phyloP scores from a whole-genome alignment of 2,888 invertebrate genomes.

The Saturnia japonica region DNA sequence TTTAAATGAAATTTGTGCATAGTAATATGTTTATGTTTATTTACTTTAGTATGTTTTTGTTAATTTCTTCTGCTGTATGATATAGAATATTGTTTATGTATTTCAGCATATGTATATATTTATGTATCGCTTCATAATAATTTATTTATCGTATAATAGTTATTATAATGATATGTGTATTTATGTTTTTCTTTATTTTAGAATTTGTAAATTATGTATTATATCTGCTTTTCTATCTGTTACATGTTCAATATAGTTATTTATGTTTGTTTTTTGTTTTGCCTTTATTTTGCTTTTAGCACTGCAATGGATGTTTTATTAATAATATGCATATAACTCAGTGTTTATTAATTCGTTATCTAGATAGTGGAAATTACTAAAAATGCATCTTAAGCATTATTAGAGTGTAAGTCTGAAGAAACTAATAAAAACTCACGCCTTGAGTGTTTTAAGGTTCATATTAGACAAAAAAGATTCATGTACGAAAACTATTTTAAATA shows the following conservation, averaged over 20 bases:
- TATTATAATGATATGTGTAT: background rate
- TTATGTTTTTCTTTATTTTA: slow-evolving; percentile 10
- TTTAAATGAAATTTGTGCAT: background rate
- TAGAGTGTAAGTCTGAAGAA: background rate
- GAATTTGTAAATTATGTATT: slow-evolving; percentile 22
- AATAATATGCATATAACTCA: background rate
- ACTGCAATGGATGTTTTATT: slow-evolving; percentile 9
- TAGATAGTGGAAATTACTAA: background rate
- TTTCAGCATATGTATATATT: background rate
- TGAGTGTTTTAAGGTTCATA: background rate
- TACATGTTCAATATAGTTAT: background rate
- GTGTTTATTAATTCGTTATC: background rate
- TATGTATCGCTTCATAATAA: background rate
- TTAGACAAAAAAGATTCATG: too few species aligned
- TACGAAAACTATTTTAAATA: too few species aligned
- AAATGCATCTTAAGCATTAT: background rate
- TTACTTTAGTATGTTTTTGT: background rate
- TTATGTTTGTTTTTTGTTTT: background rate
- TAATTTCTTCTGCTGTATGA: background rate
- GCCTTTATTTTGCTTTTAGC: slow-evolving; percentile 28
- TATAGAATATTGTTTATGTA: background rate
- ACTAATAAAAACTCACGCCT: background rate
- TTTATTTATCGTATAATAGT: background rate
- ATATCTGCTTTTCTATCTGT: slow-evolving; percentile 14
- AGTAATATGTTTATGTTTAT: background rate